Evolutionary conservation across 2,797 vertebrate genomes (phyloP).

Genomic region (Myoxocephalus aenaeus): DNA sequence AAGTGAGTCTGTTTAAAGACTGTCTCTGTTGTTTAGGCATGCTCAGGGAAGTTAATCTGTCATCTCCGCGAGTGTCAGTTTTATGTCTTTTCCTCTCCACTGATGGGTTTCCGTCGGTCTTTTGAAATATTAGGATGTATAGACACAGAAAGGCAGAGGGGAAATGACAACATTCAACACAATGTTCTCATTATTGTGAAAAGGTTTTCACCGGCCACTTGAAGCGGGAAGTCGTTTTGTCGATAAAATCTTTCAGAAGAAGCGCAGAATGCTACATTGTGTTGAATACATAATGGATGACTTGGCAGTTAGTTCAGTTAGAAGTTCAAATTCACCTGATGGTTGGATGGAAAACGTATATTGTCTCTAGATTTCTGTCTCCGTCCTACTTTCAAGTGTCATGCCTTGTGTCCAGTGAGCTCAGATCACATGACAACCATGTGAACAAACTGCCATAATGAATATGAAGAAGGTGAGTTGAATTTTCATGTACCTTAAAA

Average conservation of each 20-base stretch:
- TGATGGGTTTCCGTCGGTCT: neutral
- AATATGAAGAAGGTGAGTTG: neutral
- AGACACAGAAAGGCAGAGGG: neutral
- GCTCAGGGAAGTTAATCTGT: conserved; percentile 10
- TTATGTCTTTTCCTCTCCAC: neutral
- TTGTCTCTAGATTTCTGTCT: neutral
- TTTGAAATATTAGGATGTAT: neutral
- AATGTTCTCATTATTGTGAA: neutral
- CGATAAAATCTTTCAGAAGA: neutral
- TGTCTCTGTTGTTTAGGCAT: conserved; percentile 8
- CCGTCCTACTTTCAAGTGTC: neutral
- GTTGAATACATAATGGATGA: conserved; percentile 8
- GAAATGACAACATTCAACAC: neutral
- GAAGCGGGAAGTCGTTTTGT: neutral
- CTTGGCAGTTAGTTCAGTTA: neutral
- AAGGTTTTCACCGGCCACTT: neutral
- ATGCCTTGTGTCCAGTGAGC: neutral
- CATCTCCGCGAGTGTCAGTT: neutral
- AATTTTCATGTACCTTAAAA: neutral
- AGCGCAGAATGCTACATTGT: neutral
- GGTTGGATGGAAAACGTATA: neutral
- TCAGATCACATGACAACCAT: neutral
- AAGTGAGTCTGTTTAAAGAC: conserved; percentile 36
- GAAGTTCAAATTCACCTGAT: conserved; percentile 14
- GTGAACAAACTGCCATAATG: neutral